These are phyloP conservation scores for Gymnorhina tibicen DNA, from an alignment of 2,113 vertebrate genomes.

Conservation along the genomic window DNA sequence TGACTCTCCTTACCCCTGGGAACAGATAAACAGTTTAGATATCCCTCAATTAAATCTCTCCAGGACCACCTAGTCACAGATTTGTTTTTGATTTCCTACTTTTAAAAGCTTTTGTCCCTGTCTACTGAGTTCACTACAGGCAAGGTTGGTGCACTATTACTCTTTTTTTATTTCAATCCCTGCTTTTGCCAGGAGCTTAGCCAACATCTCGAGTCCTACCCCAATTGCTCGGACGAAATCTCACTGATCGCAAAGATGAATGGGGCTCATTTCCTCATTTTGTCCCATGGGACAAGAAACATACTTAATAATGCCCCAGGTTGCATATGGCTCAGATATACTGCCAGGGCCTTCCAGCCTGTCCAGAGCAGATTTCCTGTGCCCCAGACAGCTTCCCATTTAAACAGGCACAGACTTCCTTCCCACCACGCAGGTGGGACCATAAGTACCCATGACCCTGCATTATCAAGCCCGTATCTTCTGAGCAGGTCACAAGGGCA, in stretches of 20 bases:
- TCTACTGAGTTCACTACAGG: not conserved
- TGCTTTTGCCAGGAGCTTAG: not conserved
- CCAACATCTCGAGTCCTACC: not conserved
- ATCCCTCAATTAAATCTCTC: not conserved
- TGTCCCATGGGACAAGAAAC: not conserved
- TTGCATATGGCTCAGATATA: not conserved
- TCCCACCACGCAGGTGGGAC: not conserved
- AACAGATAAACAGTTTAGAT: conserved; percentile 39
- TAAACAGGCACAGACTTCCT: conserved; percentile 9
- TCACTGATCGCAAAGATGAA: not conserved
- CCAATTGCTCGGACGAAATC: not conserved
- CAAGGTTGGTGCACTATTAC: not conserved
- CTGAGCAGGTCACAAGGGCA: not conserved
- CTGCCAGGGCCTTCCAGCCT: not conserved
- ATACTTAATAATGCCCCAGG: not conserved
- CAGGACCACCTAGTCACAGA: conserved; percentile 8
- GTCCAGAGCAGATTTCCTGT: conserved; percentile 36
- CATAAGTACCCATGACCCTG: not conserved
- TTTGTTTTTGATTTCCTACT: not conserved
- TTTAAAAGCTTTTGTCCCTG: not conserved
- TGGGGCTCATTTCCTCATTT: conserved; percentile 28
- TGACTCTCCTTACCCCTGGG: not conserved
- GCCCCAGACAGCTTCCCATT: conserved; percentile 1
- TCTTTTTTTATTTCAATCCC: not conserved
- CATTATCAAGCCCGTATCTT: not conserved